phyloP scores from a whole-genome alignment of 2,888 invertebrate genomes.

The Nymphalis urticae region DNA sequence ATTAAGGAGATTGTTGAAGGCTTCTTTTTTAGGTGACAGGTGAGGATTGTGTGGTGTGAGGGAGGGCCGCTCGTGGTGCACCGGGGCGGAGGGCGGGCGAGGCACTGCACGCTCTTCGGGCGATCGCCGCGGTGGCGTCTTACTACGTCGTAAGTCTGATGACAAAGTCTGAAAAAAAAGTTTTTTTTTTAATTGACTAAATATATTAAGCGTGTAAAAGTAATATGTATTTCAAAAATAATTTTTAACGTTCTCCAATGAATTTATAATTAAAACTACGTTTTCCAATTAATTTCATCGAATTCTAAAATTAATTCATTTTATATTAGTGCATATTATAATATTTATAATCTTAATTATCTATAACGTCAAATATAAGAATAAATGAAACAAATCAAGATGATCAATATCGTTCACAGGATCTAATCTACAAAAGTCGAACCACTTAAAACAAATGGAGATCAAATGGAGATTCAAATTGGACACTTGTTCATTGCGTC shows the following conservation, averaged over 20 bases:
- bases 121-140: slow-evolving; percentile 71
- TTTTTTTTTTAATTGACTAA: too few relatives aligned
- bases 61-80: slow-evolving; percentile 67
- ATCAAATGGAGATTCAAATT: slow-evolving; percentile 74
- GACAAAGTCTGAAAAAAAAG: slow-evolving; percentile 55
- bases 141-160: slow-evolving; percentile 67
- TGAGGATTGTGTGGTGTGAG: slow-evolving; percentile 72
- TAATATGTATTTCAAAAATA: too few relatives aligned
- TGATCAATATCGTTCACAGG: slow-evolving; percentile 41
- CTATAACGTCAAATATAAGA: not conserved
- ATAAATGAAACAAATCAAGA: slow-evolving; percentile 39
- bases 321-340: too few relatives aligned
- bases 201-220: too few relatives aligned
- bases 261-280: too few relatives aligned
- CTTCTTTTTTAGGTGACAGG: slow-evolving; percentile 84
- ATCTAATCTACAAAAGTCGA: slow-evolving; percentile 72
- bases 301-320: too few relatives aligned
- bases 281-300: too few relatives aligned
- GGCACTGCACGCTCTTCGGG: slow-evolving; percentile 69
- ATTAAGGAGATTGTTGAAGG: slow-evolving; percentile 80
- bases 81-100: slow-evolving; percentile 76
- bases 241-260: too few relatives aligned
- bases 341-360: not conserved
- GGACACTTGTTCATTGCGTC: slow-evolving; percentile 76
- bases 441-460: slow-evolving; percentile 72